Conservation (phyloP, 2,113 vertebrate genomes). For the Puffinus mauretanicus region DNA sequence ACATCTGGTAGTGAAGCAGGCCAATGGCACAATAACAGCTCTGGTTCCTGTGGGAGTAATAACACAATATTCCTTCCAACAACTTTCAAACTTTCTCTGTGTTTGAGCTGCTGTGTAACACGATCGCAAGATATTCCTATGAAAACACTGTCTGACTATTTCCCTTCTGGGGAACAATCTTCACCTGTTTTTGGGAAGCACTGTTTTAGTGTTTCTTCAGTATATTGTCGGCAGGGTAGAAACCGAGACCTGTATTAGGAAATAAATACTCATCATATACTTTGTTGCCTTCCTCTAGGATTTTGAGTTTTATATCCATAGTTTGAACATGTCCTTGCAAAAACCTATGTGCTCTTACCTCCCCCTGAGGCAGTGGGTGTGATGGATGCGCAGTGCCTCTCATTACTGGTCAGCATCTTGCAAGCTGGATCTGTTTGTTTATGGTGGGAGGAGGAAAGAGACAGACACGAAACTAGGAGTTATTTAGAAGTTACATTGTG, state of each 20-base stretch:
- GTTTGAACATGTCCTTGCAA: neutral
- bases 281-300: neutral
- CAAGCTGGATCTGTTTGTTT: neutral
- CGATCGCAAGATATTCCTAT: neutral
- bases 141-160: neutral
- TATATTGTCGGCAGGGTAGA: neutral
- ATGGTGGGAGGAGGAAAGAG: neutral
- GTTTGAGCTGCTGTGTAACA: neutral
- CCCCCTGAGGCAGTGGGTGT: neutral
- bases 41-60: neutral
- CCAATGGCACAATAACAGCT: fast-evolving
- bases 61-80: neutral
- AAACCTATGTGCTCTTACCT: neutral
- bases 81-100: neutral
- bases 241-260: neutral
- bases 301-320: neutral
- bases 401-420: constrained; percentile 9
- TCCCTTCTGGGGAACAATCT: neutral
- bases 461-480: neutral
- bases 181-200: neutral
- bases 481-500: neutral
- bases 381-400: neutral
- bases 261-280: neutral
- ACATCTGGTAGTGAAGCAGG: neutral
- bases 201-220: neutral